phyloP scores from a whole-genome alignment of 1,140 invertebrate genomes.

The Neodiprion fabricii region DNA sequence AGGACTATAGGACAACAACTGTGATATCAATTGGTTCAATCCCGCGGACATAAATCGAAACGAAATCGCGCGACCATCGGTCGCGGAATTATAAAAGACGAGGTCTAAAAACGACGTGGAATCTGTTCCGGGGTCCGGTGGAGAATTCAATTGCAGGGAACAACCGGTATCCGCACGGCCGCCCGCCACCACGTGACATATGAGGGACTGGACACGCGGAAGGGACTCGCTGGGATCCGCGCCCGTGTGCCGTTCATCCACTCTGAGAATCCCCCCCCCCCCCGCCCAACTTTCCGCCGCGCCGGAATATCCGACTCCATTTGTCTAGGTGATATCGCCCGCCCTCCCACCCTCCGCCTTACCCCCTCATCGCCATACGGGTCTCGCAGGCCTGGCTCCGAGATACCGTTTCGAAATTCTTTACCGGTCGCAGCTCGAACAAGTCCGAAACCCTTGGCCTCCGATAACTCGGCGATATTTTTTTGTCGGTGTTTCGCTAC shows the following conservation, averaged over 20 bases:
- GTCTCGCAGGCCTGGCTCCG: constrained; percentile 27
- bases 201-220: neutral
- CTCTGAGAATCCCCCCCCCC: neutral
- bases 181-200: neutral
- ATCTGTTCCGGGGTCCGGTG: too few species aligned
- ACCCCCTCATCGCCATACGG: constrained; percentile 34
- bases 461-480: neutral
- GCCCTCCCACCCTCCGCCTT: too few species aligned
- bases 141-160: neutral
- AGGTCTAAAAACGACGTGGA: too few species aligned
- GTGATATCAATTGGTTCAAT: too few species aligned
- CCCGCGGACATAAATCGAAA: too few species aligned
- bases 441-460: neutral
- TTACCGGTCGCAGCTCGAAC: neutral
- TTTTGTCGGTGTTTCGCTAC: neutral
- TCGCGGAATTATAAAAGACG: too few species aligned
- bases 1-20: too few species aligned
- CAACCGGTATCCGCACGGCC: neutral
- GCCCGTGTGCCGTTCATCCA: neutral
- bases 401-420: neutral
- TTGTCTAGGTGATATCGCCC: constrained; percentile 33
- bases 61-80: too few species aligned
- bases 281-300: neutral
- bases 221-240: neutral
- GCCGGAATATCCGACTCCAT: constrained; percentile 36